A percentile compares a stretch with the other conserved stretches of the same genome.
Conservation (phyloP, 2,797 vertebrate genomes). For the Poeciliopsis presidionis region DNA sequence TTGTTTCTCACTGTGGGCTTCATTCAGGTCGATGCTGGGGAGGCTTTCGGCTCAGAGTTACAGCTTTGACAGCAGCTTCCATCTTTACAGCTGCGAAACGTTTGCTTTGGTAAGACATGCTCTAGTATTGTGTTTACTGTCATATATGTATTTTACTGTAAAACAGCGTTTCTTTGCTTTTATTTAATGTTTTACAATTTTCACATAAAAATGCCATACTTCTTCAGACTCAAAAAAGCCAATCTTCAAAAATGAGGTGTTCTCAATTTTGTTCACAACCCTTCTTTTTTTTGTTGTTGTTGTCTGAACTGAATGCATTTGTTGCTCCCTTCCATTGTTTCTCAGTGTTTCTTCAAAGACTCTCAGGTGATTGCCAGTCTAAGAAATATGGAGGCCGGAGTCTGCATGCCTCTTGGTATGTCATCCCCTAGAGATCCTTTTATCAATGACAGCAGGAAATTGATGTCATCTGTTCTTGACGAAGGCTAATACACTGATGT, state of each 20-base stretch:
- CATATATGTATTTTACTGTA: neutral
- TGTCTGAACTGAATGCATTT: slow-evolving; percentile 1
- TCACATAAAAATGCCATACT: neutral
- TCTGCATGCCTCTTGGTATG: slow-evolving; percentile 67
- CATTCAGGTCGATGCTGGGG: slow-evolving; percentile 89
- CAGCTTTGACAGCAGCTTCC: slow-evolving; percentile 87
- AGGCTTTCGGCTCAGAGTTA: slow-evolving; percentile 84
- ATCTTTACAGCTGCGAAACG: slow-evolving; percentile 79
- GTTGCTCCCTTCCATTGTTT: neutral
- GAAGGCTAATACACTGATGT: slow-evolving; percentile 22
- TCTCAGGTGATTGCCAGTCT: slow-evolving; percentile 63
- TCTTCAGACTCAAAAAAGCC: neutral
- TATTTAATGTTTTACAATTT: neutral
- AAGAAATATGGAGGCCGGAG: slow-evolving; percentile 38
- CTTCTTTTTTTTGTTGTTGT: neutral
- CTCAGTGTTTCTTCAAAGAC: slow-evolving; percentile 77
- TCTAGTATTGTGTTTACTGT: neutral
- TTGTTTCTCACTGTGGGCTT: neutral
- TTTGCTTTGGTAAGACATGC: slow-evolving; percentile 82
- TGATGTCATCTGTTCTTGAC: slow-evolving; percentile 33
- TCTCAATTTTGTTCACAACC: neutral
- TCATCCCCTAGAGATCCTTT: slow-evolving; percentile 29
- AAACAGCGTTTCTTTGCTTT: neutral
- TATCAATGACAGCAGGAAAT: slow-evolving; percentile 32
- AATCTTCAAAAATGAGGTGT: neutral